These are phyloP conservation scores for Serranus cabrilla DNA, from an alignment of 2,797 vertebrate genomes.

Conservation along the genomic window DNA sequence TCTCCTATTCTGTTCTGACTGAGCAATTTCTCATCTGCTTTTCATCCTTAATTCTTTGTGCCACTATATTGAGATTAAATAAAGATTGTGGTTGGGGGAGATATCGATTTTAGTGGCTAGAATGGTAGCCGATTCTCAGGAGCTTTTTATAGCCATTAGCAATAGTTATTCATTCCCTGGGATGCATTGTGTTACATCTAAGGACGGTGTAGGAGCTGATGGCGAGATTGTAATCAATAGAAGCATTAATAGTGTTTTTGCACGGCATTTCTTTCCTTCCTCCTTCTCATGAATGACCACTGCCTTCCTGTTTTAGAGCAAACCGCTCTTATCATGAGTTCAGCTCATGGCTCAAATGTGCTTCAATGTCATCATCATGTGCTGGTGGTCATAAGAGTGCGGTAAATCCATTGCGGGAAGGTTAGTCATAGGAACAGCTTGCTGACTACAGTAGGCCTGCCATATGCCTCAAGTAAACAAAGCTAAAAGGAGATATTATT, in stretches of 20 bases:
- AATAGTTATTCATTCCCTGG: constrained; percentile 80
- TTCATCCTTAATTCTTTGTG: constrained; percentile 73
- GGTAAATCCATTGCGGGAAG: constrained; percentile 37
- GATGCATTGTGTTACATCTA: constrained; percentile 83
- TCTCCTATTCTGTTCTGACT: constrained; percentile 31
- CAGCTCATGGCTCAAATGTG: constrained; percentile 44
- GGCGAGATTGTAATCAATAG: constrained; percentile 80
- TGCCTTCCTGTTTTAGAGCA: constrained; percentile 47
- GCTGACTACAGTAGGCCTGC: constrained; percentile 67
- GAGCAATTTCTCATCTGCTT: constrained; percentile 64
- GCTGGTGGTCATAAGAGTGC: constrained; percentile 56
- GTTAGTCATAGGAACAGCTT: constrained; percentile 73
- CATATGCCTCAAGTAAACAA: constrained; percentile 79
- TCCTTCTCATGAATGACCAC: constrained; percentile 42
- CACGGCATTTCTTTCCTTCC: constrained; percentile 8
- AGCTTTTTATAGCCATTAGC: constrained; percentile 85
- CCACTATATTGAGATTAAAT: constrained; percentile 79
- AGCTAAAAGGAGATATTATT: constrained; percentile 77
- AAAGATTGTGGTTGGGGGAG: constrained; percentile 78
- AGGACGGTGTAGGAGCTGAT: constrained; percentile 68
- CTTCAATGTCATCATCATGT: constrained; percentile 47
- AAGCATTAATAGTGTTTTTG: constrained; percentile 73
- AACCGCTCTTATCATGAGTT: constrained; percentile 54
- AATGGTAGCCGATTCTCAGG: constrained; percentile 72
- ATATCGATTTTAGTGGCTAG: constrained; percentile 81